phyloP scores from a whole-genome alignment of 2,113 vertebrate species.

The Cyrtonyx montezumae region DNA sequence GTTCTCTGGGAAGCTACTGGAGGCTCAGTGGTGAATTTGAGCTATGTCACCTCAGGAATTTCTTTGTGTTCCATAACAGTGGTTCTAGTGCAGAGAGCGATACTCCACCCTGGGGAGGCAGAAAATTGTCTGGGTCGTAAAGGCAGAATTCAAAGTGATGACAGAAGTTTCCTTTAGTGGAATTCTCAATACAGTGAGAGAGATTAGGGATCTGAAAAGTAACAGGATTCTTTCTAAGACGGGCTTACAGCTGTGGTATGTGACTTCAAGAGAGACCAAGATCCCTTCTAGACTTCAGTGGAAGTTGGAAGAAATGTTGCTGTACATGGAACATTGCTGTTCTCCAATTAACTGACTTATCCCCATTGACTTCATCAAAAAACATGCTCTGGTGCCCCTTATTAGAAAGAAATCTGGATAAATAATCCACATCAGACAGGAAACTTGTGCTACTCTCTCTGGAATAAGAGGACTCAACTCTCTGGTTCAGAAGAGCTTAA shows the following conservation, averaged over 20 bases:
- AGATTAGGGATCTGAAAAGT: not conserved
- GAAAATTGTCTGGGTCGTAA: not conserved
- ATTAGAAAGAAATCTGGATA: not conserved
- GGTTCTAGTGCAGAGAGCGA: not conserved
- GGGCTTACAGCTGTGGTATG: not conserved
- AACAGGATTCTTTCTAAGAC: not conserved
- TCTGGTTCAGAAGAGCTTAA: not conserved
- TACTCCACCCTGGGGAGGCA: not conserved
- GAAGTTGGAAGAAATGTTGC: not conserved
- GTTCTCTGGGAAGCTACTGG: not conserved
- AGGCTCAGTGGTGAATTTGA: not conserved
- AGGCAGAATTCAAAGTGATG: not conserved
- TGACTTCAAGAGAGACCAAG: not conserved
- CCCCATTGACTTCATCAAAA: not conserved
- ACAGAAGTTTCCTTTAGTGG: accelerated
- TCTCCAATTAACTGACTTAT: not conserved
- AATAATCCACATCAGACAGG: not conserved
- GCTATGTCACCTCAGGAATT: not conserved
- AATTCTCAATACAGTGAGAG: not conserved
- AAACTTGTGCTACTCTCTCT: not conserved
- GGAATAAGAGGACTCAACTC: not conserved
- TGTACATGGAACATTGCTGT: not conserved
- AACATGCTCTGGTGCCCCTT: not conserved
- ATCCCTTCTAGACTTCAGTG: not conserved
- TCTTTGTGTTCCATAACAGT: not conserved